Percentiles rank a stretch among this genome's conserved stretches.
These are phyloP conservation scores for Platygyra sinensis DNA, from an alignment of 64 coral and sea anemone species.

Conservation along the genomic window DNA sequence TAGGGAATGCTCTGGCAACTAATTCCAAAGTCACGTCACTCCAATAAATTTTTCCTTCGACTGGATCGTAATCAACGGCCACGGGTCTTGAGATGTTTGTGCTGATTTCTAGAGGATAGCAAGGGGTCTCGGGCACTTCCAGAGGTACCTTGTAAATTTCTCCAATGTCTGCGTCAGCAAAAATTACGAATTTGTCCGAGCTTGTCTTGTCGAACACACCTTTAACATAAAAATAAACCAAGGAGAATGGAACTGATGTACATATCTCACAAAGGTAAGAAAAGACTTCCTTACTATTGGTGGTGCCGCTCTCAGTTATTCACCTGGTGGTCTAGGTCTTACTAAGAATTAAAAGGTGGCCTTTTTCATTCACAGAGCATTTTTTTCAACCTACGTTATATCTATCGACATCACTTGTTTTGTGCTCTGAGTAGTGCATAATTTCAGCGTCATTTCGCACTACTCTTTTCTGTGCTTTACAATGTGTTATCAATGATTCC, in stretches of 20 bases:
- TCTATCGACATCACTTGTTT: too few relatives aligned
- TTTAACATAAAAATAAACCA: background rate
- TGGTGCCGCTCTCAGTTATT: too few relatives aligned
- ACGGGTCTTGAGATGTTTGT: conserved; percentile 41
- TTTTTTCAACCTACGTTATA: too few relatives aligned
- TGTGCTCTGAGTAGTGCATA: too few relatives aligned
- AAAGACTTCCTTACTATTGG: too few relatives aligned
- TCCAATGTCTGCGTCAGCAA: conserved; percentile 37
- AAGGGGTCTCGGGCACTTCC: conserved; percentile 35
- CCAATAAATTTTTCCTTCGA: conserved; percentile 71
- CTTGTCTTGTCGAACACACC: background rate
- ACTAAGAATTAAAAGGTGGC: too few relatives aligned
- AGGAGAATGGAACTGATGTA: background rate
- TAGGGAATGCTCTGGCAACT: conserved; percentile 48
- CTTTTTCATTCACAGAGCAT: too few relatives aligned
- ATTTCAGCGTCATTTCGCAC: too few relatives aligned
- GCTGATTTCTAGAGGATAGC: conserved; percentile 16
- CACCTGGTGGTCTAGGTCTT: too few relatives aligned
- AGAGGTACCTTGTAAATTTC: conserved; percentile 38
- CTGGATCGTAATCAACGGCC: conserved; percentile 65
- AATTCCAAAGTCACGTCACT: conserved; percentile 52
- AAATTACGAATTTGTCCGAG: conserved; percentile 17
- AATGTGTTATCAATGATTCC: too few relatives aligned
- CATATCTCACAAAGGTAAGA: background rate
- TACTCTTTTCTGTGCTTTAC: too few relatives aligned